phyloP scores from a whole-genome alignment of 1,140 invertebrate species.

The Rhagoletis pomonella region DNA sequence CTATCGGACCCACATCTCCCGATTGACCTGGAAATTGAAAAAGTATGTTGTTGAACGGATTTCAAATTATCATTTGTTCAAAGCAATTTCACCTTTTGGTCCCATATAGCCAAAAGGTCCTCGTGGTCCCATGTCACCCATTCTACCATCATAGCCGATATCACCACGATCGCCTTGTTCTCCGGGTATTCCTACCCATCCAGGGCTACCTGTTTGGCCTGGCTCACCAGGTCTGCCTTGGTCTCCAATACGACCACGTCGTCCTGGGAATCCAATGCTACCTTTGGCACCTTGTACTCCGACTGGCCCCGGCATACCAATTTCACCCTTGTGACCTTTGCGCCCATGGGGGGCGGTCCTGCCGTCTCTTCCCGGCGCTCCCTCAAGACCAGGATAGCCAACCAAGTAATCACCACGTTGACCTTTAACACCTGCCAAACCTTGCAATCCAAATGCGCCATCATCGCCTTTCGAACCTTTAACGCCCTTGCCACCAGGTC shows the following conservation, averaged over 20 bases:
- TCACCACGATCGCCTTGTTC: constrained; percentile 77
- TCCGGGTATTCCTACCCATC: constrained; percentile 77
- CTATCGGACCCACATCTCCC: constrained; percentile 76
- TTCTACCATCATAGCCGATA: constrained; percentile 75
- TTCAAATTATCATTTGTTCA: background rate
- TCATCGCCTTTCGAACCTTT: constrained; percentile 70
- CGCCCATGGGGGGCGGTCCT: constrained; percentile 76
- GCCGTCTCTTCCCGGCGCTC: constrained; percentile 77
- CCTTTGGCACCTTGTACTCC: constrained; percentile 68
- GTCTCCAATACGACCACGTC: constrained; percentile 76
- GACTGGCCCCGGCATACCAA: constrained; percentile 60
- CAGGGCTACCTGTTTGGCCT: constrained; percentile 73
- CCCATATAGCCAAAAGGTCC: constrained; percentile 77
- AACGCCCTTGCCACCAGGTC: constrained; percentile 62
- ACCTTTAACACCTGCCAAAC: constrained; percentile 75
- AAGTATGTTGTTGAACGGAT: constrained; percentile 57
- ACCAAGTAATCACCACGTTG: constrained; percentile 76
- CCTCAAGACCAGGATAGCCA: constrained; percentile 77
- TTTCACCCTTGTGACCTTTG: constrained; percentile 78
- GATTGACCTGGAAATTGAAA: constrained; percentile 64
- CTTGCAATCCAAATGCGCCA: constrained; percentile 68
- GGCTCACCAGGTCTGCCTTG: constrained; percentile 75
- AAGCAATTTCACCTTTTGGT: constrained; percentile 74
- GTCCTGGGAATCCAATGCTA: constrained; percentile 75
- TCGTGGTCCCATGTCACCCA: constrained; percentile 75